Conservation (phyloP, 2,797 vertebrate genomes). For the Salarias fasciatus region DNA sequence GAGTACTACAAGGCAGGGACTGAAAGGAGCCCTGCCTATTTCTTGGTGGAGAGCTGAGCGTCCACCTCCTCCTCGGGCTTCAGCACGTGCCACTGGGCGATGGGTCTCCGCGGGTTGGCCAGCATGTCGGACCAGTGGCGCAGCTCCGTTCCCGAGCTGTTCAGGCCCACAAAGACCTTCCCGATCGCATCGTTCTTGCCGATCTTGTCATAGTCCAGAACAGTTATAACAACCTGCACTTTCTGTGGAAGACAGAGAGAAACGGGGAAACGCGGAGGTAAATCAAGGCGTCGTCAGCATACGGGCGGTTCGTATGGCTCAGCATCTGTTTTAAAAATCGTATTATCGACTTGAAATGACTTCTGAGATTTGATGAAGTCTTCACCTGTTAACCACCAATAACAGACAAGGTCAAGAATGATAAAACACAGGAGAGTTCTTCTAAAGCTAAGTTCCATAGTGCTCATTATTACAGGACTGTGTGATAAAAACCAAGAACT, state of each 20-base stretch:
- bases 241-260: constrained; percentile 82
- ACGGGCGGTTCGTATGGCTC: background rate
- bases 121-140: constrained; percentile 99
- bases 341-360: too few relatives aligned
- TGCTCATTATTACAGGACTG: too few relatives aligned
- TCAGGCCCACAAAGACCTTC: constrained; percentile 99
- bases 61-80: constrained; percentile 98
- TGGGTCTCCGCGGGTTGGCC: constrained; percentile 98
- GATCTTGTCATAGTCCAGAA: constrained; percentile 99
- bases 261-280: background rate
- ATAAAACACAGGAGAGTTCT: too few relatives aligned
- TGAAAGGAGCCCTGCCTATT: constrained; percentile 90
- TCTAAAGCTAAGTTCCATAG: too few relatives aligned
- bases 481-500: too few relatives aligned
- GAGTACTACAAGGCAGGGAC: constrained; percentile 93
- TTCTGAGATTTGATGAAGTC: too few relatives aligned
- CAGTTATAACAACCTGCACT: constrained; percentile 99
- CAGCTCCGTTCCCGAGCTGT: constrained; percentile 97
- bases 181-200: constrained; percentile 99
- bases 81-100: constrained; percentile 99
- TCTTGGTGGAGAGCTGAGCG: constrained; percentile 95
- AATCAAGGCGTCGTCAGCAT: background rate
- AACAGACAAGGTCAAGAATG: too few relatives aligned
- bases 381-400: too few relatives aligned
- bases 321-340: too few relatives aligned